A percentile compares a stretch with the other conserved stretches of the same genome.
Evolutionary conservation across 1,140 invertebrate genomes (phyloP).

Genomic region (Drosophila yakuba): DNA sequence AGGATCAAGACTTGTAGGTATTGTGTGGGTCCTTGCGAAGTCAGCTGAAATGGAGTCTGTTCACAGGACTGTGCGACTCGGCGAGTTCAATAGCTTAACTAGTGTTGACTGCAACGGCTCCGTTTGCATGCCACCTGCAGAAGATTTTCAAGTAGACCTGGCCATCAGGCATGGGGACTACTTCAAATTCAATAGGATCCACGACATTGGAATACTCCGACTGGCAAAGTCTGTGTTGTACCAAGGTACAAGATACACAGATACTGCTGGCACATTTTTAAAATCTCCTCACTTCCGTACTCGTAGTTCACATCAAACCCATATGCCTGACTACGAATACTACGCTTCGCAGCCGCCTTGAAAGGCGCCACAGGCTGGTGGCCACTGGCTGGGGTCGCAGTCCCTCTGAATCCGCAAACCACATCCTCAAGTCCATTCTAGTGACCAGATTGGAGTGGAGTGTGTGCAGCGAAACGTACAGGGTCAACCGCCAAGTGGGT

Average conservation of each 20-base stretch:
- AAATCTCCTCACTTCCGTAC: neutral
- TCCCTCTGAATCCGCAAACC: neutral
- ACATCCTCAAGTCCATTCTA: constrained; percentile 7
- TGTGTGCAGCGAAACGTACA: neutral
- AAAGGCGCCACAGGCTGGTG: neutral
- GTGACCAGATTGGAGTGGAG: neutral
- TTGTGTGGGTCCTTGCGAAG: accelerated
- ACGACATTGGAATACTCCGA: constrained; percentile 16
- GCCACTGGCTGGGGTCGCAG: constrained; percentile 25
- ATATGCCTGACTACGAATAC: constrained; percentile 21
- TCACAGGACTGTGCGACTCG: constrained; percentile 17
- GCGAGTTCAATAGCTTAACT: constrained; percentile 2
- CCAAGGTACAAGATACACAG: neutral
- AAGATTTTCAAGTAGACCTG: constrained; percentile 1
- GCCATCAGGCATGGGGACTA: constrained; percentile 11
- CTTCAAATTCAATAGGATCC: neutral
- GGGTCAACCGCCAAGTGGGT: neutral
- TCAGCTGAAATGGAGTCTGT: neutral
- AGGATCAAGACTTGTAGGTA: constrained; percentile 2
- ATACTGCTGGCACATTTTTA: no score
- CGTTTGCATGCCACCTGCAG: constrained; percentile 2
- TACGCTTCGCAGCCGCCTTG: neutral
- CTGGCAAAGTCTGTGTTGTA: neutral
- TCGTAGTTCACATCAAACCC: constrained; percentile 12
- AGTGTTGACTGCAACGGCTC: constrained; percentile 7